Conservation (phyloP, 2,797 vertebrate species). For the Coilia nasus region DNA sequence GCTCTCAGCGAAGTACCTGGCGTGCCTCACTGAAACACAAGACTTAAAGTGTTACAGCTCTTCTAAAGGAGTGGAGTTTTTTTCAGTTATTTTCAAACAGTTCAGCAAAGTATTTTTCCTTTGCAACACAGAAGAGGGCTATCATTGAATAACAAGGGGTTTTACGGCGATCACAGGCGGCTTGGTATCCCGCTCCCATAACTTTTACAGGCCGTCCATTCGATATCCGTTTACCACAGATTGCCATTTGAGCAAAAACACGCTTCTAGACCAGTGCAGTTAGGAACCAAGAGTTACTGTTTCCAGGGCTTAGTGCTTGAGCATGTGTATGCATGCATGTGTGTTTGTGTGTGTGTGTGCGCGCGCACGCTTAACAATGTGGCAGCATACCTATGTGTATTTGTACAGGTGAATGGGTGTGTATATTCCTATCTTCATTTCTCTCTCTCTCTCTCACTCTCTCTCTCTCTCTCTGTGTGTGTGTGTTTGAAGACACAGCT, state of each 20-base stretch:
- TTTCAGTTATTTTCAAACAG: not conserved
- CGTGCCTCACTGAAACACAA: not conserved
- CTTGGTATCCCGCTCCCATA: not conserved
- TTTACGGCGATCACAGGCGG: not conserved
- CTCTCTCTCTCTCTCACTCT: too few species aligned
- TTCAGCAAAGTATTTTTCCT: not conserved
- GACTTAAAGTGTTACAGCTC: not conserved
- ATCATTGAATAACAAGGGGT: not conserved
- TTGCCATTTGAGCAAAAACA: not conserved
- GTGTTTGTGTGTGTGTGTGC: too few species aligned
- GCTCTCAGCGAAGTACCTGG: not conserved
- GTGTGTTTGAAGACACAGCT: not conserved
- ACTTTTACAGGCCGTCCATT: not conserved
- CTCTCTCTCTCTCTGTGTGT: not conserved
- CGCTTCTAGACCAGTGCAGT: not conserved
- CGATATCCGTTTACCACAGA: conserved; percentile 2
- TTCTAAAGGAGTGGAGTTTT: not conserved
- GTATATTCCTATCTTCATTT: too few species aligned
- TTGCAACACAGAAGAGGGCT: not conserved
- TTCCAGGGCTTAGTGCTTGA: not conserved
- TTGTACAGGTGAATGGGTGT: too few species aligned
- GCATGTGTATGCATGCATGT: not conserved
- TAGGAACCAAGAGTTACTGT: not conserved
- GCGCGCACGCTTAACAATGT: not conserved
- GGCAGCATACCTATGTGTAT: too few species aligned